These are phyloP conservation scores for Agapostemon virescens DNA, from an alignment of 2,888 invertebrate species.

Conservation along the genomic window DNA sequence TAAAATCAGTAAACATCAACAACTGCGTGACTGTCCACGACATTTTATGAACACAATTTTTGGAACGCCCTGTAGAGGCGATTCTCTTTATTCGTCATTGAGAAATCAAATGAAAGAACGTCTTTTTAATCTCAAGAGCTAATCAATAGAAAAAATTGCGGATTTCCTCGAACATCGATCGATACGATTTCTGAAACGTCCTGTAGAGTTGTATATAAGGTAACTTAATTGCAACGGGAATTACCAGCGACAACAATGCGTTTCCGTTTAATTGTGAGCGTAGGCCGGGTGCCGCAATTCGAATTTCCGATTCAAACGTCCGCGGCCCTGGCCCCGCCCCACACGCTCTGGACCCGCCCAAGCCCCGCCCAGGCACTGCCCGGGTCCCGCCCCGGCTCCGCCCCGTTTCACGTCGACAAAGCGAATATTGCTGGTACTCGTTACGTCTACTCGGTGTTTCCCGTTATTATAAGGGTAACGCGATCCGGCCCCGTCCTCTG, in stretches of 20 bases:
- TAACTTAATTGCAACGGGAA: neutral
- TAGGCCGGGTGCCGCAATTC: neutral
- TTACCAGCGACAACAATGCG: neutral
- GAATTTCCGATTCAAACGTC: neutral
- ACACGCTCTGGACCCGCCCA: neutral
- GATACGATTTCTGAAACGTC: neutral
- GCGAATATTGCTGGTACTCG: conserved; percentile 51
- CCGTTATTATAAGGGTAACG: conserved; percentile 39
- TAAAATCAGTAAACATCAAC: no score
- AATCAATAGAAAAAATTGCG: no score
- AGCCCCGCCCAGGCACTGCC: neutral
- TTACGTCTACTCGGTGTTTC: conserved; percentile 39
- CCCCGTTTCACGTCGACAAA: conserved; percentile 22
- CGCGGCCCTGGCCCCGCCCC: neutral
- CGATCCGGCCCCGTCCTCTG: conserved; percentile 36
- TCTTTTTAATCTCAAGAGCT: no score
- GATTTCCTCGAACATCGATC: no score
- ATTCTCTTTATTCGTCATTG: no score
- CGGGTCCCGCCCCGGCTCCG: neutral
- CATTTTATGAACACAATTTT: no score
- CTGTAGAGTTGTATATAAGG: neutral
- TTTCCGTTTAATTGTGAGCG: conserved; percentile 10
- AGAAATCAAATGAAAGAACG: no score
- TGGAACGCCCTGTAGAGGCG: no score
- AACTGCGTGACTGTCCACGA: no score